These are phyloP conservation scores for Sylvietta virens DNA, from an alignment of 2,113 vertebrate species.

Conservation along the genomic window DNA sequence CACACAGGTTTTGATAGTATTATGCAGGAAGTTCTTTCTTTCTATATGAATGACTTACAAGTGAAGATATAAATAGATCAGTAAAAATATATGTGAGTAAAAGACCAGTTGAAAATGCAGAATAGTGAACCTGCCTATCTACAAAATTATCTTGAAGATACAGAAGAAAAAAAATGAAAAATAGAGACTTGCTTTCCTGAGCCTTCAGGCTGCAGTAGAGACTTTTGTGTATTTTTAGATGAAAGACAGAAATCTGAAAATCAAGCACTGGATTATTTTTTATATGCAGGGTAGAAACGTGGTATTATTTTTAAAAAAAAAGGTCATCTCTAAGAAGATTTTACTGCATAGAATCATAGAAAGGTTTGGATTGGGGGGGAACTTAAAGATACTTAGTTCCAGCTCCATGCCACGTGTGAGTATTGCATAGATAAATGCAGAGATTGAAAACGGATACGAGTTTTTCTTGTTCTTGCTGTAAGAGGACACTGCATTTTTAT, in stretches of 20 bases:
- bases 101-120: background rate
- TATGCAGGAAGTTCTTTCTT: background rate
- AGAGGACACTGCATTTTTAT: background rate
- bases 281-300: background rate
- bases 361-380: background rate
- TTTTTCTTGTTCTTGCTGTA: background rate
- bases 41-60: background rate
- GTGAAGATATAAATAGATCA: background rate
- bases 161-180: background rate
- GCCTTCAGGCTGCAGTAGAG: background rate
- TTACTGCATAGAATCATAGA: background rate
- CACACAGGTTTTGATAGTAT: background rate
- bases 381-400: background rate
- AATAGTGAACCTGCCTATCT: background rate
- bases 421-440: background rate
- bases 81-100: background rate
- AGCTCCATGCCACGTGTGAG: background rate
- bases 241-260: background rate
- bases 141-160: background rate
- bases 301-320: background rate
- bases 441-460: background rate
- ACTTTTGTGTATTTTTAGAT: background rate
- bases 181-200: background rate
- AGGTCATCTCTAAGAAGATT: background rate
- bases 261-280: background rate